Evolutionary conservation across 2,888 invertebrate genomes (phyloP).

Genomic region (Synergus laeviventris): DNA sequence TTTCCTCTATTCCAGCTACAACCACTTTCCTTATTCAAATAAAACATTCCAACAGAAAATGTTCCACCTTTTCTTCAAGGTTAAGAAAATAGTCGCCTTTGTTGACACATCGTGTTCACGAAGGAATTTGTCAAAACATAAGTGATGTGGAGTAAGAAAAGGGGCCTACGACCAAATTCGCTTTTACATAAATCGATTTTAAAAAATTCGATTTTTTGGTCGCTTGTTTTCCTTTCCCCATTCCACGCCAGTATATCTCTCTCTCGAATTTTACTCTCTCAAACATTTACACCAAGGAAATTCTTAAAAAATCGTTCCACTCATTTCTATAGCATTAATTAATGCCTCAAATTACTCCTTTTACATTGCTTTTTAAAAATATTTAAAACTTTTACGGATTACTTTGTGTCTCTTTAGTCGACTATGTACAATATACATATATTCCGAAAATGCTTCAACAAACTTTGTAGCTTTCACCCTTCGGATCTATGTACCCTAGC

Average conservation of each 20-base stretch:
- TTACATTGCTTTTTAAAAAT: neutral
- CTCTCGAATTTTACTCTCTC: neutral
- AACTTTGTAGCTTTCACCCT: slow-evolving; percentile 30
- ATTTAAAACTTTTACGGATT: neutral
- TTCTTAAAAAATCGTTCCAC: neutral
- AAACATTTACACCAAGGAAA: neutral
- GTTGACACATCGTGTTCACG: neutral
- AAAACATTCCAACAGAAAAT: neutral
- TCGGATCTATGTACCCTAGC: slow-evolving; percentile 4
- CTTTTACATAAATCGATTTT: too few species aligned
- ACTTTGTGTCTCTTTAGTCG: neutral
- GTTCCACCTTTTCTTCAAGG: neutral
- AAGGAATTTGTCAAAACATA: neutral
- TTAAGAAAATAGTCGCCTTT: slow-evolving; percentile 8
- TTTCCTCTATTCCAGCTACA: neutral
- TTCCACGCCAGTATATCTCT: too few species aligned
- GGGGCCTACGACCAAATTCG: too few species aligned
- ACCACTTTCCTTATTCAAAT: slow-evolving; percentile 5
- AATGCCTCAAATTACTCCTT: neutral
- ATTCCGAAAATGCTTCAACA: neutral
- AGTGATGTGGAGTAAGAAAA: too few species aligned
- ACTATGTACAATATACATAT: too few species aligned
- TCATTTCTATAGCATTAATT: neutral
- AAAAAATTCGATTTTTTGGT: too few species aligned
- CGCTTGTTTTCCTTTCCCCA: too few species aligned